phyloP scores from a whole-genome alignment of 2,888 invertebrate genomes.

The Cybosia mesomella region DNA sequence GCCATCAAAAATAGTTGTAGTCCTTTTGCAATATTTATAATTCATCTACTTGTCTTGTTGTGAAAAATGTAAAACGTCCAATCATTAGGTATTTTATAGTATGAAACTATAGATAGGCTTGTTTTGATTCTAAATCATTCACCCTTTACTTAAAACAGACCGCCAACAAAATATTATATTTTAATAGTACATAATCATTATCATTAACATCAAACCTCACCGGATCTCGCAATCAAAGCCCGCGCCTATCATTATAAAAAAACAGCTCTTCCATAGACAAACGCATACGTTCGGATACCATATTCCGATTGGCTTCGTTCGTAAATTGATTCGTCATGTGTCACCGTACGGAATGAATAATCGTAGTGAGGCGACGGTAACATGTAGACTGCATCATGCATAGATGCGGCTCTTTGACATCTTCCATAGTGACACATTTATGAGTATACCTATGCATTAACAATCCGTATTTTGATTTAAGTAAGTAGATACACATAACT shows the following conservation, averaged over 20 bases:
- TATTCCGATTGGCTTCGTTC: slow-evolving; percentile 68
- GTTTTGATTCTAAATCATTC: slow-evolving; percentile 18
- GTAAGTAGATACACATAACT: no score
- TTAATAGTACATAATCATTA: slow-evolving; percentile 40
- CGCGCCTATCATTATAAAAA: slow-evolving; percentile 43
- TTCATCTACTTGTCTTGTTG: neutral
- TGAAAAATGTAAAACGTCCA: slow-evolving; percentile 7
- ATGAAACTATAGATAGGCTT: slow-evolving; percentile 9
- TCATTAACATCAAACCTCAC: slow-evolving; percentile 23
- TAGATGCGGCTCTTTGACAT: slow-evolving; percentile 52
- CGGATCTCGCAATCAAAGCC: slow-evolving; percentile 43
- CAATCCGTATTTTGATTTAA: no score
- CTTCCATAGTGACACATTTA: neutral
- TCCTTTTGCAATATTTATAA: no score
- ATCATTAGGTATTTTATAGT: slow-evolving; percentile 6
- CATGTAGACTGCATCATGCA: slow-evolving; percentile 46
- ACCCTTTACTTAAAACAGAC: slow-evolving; percentile 18
- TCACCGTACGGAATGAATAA: slow-evolving; percentile 84
- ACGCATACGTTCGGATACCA: slow-evolving; percentile 53
- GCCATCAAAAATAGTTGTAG: no score
- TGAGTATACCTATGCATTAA: neutral
- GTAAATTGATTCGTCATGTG: slow-evolving; percentile 84
- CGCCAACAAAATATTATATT: slow-evolving; percentile 31
- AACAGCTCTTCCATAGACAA: slow-evolving; percentile 48
- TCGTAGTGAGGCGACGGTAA: slow-evolving; percentile 64